A percentile compares a stretch with the other conserved stretches of the same genome.
Evolutionary conservation across 1,140 invertebrate genomes (phyloP).

Genomic region (Palaemon carinicauda): DNA sequence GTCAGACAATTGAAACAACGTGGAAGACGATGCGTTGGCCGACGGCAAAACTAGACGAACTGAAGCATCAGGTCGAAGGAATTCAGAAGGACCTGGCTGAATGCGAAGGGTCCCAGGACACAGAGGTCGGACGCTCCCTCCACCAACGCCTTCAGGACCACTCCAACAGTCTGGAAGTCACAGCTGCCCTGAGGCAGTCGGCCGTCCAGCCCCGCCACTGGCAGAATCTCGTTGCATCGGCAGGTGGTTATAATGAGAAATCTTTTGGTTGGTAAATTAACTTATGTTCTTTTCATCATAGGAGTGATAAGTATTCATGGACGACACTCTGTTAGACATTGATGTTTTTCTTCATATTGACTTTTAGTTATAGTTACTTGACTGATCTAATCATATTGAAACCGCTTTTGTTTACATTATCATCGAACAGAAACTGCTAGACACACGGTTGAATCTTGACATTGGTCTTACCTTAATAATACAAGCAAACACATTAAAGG

Average conservation of each 20-base stretch:
- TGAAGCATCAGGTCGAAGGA: slow-evolving; percentile 25
- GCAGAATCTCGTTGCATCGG: slow-evolving; percentile 28
- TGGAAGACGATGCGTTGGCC: slow-evolving; percentile 46
- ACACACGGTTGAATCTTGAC: too few species aligned
- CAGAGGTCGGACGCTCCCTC: background rate
- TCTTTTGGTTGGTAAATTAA: too few species aligned
- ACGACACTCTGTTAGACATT: too few species aligned
- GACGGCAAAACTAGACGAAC: slow-evolving; percentile 33
- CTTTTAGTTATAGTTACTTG: too few species aligned
- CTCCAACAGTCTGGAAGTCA: slow-evolving; percentile 36
- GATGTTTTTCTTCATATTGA: too few species aligned
- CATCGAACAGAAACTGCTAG: too few species aligned
- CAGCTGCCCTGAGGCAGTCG: slow-evolving; percentile 41
- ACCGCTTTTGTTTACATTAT: too few species aligned
- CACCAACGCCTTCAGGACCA: slow-evolving; percentile 35
- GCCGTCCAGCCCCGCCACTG: slow-evolving; percentile 51
- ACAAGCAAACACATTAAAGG: too few species aligned
- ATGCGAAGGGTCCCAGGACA: slow-evolving; percentile 5
- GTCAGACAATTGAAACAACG: slow-evolving; percentile 33
- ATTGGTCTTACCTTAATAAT: too few species aligned
- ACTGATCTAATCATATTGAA: too few species aligned
- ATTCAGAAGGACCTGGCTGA: background rate
- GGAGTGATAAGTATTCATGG: too few species aligned
- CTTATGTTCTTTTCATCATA: background rate
- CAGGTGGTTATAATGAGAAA: slow-evolving; percentile 23